phyloP scores from a whole-genome alignment of 1,140 invertebrate genomes.

The Brachionus rotundiformis region DNA sequence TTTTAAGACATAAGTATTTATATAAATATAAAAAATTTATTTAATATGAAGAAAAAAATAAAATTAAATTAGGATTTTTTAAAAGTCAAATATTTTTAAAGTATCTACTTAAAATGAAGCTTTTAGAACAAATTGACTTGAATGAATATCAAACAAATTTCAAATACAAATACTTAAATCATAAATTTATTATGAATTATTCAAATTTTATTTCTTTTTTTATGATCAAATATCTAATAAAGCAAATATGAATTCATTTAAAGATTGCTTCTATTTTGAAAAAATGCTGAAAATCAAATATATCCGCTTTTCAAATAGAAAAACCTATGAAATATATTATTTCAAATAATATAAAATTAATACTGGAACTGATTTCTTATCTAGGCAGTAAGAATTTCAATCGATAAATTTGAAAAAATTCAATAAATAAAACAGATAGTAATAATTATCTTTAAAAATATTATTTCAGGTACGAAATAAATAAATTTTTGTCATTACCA shows the following conservation, averaged over 20 bases:
- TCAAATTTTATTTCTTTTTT: slow-evolving; percentile 6
- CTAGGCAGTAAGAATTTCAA: too few relatives aligned
- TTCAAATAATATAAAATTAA: too few relatives aligned
- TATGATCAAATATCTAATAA: neutral
- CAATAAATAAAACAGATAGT: too few relatives aligned
- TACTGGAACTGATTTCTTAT: too few relatives aligned
- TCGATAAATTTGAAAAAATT: too few relatives aligned
- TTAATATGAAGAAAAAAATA: neutral
- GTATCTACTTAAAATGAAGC: neutral
- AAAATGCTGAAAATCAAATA: too few relatives aligned
- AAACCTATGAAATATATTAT: too few relatives aligned
- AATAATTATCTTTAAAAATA: too few relatives aligned
- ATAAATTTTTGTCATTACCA: too few relatives aligned
- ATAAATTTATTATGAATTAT: neutral
- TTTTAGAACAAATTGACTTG: neutral
- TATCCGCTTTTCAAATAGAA: neutral
- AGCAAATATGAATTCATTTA: slow-evolving; percentile 12
- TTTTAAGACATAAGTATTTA: slow-evolving; percentile 13
- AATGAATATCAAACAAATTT: neutral
- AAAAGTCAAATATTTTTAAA: neutral
- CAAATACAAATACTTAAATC: neutral
- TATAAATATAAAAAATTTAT: neutral
- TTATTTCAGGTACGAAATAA: too few relatives aligned
- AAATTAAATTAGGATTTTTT: neutral
- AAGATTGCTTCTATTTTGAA: slow-evolving; percentile 8